phyloP scores from a whole-genome alignment of 2,113 vertebrate species.

The Neolamprologus falcicula region DNA sequence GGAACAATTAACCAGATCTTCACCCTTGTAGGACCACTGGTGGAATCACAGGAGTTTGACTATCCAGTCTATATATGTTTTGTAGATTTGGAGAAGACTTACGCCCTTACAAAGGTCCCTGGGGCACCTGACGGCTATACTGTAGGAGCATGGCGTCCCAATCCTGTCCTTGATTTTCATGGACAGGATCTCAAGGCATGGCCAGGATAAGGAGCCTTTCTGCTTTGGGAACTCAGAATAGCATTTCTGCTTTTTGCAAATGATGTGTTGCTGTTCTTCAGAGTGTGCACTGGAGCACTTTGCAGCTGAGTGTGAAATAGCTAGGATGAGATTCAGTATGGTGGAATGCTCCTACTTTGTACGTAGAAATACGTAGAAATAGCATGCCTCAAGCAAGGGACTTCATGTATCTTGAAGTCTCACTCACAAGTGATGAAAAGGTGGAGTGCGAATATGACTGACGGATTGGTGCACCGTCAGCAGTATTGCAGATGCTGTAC shows the following conservation, averaged over 20 bases:
- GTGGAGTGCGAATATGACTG: neutral
- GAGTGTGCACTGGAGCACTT: neutral
- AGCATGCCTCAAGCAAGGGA: neutral
- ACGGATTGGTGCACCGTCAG: accelerated
- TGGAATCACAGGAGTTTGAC: neutral
- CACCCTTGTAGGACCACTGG: accelerated
- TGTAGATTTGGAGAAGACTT: neutral
- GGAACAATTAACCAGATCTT: neutral
- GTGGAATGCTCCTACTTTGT: neutral
- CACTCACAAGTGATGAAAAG: neutral
- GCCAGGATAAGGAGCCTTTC: neutral
- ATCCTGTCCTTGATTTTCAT: neutral
- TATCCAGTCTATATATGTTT: neutral
- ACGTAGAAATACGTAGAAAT: accelerated
- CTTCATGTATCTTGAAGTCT: neutral
- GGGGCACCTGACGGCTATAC: neutral
- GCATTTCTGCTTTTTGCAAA: neutral
- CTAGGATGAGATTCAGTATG: neutral
- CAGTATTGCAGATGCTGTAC: neutral
- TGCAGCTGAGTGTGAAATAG: neutral
- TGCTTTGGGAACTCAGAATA: neutral
- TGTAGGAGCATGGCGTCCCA: neutral
- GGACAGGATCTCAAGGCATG: neutral
- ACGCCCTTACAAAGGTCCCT: neutral
- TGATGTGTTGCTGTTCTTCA: neutral